phyloP scores from a whole-genome alignment of 2,113 vertebrate species.

The Anguilla rostrata region DNA sequence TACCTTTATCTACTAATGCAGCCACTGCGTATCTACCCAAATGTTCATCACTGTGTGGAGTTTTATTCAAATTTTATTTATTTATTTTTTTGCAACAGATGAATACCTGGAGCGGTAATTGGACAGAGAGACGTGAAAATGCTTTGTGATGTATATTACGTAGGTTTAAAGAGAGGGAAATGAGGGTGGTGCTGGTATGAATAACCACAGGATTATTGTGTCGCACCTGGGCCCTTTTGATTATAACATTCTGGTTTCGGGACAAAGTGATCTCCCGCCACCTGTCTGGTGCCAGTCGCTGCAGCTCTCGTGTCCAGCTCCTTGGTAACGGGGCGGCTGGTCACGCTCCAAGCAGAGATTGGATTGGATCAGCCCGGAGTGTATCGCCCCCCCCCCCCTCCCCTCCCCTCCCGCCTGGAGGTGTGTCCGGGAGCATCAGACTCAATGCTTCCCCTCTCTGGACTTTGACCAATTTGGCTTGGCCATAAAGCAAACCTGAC shows the following conservation, averaged over 20 bases:
- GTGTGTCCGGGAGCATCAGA: slow-evolving; percentile 11
- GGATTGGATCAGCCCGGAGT: background rate
- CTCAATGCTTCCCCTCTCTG: slow-evolving; percentile 11
- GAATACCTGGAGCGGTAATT: no score
- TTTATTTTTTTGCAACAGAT: no score
- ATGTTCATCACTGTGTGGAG: no score
- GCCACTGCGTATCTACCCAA: no score
- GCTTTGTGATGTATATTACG: no score
- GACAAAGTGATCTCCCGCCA: background rate
- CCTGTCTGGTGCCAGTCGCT: background rate
- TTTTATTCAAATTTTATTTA: no score
- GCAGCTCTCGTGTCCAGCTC: background rate
- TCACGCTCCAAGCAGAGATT: background rate
- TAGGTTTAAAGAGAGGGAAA: no score
- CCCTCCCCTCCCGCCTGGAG: background rate
- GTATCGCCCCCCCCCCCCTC: background rate
- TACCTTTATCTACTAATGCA: no score
- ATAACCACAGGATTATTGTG: no score
- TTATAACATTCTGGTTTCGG: background rate
- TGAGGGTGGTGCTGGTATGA: no score
- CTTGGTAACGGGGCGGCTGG: background rate
- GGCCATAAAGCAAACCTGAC: background rate
- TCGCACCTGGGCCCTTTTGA: background rate
- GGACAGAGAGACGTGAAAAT: no score
- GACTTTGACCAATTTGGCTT: slow-evolving; percentile 17